Conservation (phyloP, 2,113 vertebrate genomes). For the Gobiocypris rarus region DNA sequence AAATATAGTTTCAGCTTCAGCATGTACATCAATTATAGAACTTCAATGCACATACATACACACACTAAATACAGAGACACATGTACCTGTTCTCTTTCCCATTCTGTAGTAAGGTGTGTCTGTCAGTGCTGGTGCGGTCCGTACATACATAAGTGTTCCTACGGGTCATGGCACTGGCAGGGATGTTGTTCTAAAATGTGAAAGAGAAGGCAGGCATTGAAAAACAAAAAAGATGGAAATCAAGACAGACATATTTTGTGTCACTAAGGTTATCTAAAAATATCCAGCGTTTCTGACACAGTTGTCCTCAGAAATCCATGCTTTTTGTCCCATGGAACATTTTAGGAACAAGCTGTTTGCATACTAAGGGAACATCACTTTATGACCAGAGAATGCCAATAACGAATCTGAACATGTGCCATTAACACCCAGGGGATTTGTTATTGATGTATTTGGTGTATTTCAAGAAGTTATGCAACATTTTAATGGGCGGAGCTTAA, state of each 20-base stretch:
- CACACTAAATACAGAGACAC: neutral
- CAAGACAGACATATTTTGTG: neutral
- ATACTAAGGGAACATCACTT: neutral
- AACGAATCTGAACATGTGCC: constrained; percentile 12
- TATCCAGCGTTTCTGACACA: neutral
- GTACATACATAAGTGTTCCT: constrained; percentile 93
- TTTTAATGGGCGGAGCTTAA: neutral
- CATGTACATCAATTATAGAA: constrained; percentile 1
- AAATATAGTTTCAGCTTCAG: neutral
- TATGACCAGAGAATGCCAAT: neutral
- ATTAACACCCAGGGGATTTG: neutral
- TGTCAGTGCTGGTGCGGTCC: constrained; percentile 82
- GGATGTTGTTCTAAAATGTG: constrained; percentile 83
- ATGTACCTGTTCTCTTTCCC: constrained; percentile 87
- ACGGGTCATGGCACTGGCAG: constrained; percentile 89
- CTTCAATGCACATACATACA: neutral
- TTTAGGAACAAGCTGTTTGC: neutral
- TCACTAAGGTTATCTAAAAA: neutral
- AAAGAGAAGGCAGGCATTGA: neutral
- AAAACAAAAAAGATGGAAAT: neutral
- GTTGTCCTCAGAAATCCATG: neutral
- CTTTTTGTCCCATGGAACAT: neutral
- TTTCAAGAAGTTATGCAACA: constrained; percentile 2
- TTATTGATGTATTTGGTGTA: neutral
- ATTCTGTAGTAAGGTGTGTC: constrained; percentile 86